Base-by-base conservation (phyloP, 1,140 invertebrate species). In the Hormaphis cornu region DNA sequence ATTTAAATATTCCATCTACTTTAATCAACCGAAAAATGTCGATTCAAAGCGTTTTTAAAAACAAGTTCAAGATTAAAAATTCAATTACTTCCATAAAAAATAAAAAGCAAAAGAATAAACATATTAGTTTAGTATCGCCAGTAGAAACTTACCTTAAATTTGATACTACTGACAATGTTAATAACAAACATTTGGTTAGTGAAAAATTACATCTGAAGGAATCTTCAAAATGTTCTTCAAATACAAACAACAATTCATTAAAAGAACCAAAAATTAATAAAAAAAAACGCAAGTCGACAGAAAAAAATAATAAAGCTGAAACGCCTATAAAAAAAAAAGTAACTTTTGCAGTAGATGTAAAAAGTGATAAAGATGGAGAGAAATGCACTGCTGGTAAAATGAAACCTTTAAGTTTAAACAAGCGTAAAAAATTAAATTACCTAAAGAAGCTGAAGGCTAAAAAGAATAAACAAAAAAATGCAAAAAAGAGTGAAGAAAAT, bases 381-480 rank as follows among this genome's bases (percentile, higher is more conserved):
- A 66, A 66, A 35, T 35, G 28, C 22, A 48, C 14, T 33, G 44
- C 28, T 22, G 28, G 44, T 14, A 66, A 66, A 2, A 22, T 66
- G 18, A 66, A 50, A 48, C 44, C 30, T 12, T 35, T 66, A 5
- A 66, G 61, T 22, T 66, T 66, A 50, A 66, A 66, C 7, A 66
- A 66, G 35, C 44, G 44, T 0, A 66, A 66, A 50, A 66, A 66
- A 50, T 6, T 12, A 3, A 50, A 66, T 35, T 66, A 66, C 24
- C 7, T 66, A 66, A 66, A 33, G 9, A 66, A 66, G 14, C 24
- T 66, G 6, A 66, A 66, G 10, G n/a, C 42, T 52, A 71, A 50
- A 50, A 66, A 66, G 35, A 50, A 66, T 20, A 66, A 66, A 66
- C 18, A 16, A 24, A 66, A 66, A n/a, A 66, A 66, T 66, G 61